phyloP scores from a whole-genome alignment of 2,113 vertebrate species.

The Protobothrops mucrosquamatus region DNA sequence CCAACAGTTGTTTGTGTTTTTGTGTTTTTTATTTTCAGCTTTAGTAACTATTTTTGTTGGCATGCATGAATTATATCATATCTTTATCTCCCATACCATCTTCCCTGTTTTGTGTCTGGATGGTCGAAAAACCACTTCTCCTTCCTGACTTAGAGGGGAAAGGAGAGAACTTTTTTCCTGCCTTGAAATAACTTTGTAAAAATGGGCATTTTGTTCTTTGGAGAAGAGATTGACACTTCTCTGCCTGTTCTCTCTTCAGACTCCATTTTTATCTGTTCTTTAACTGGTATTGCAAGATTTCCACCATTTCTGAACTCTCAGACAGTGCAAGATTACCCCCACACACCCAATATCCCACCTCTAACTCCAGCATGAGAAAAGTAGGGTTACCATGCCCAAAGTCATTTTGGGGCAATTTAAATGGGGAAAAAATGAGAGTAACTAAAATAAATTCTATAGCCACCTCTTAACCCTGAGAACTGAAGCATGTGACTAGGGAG shows the following conservation, averaged over 20 bases:
- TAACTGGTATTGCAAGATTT: too few relatives aligned
- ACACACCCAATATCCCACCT: not conserved
- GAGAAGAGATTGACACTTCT: too few relatives aligned
- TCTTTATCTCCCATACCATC: not conserved
- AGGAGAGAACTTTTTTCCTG: too few relatives aligned
- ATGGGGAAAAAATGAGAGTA: not conserved
- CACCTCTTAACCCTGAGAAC: not conserved
- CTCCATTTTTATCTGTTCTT: too few relatives aligned
- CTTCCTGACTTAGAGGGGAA: not conserved
- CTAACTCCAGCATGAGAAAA: not conserved
- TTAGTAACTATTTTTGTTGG: not conserved
- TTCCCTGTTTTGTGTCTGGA: not conserved
- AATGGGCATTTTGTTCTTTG: too few relatives aligned
- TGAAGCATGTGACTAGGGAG: not conserved
- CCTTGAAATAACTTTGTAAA: too few relatives aligned
- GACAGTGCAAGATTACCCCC: not conserved
- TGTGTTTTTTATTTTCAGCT: too few relatives aligned
- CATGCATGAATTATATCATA: not conserved
- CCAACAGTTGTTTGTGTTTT: too few relatives aligned
- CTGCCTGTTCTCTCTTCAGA: too few relatives aligned
- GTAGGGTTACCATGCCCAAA: not conserved
- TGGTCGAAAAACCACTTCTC: not conserved
- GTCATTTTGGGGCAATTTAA: not conserved
- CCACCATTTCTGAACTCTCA: too few relatives aligned
- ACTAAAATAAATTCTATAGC: not conserved